Base-by-base conservation (phyloP, 2,113 vertebrate species). In the Esox niger region DNA sequence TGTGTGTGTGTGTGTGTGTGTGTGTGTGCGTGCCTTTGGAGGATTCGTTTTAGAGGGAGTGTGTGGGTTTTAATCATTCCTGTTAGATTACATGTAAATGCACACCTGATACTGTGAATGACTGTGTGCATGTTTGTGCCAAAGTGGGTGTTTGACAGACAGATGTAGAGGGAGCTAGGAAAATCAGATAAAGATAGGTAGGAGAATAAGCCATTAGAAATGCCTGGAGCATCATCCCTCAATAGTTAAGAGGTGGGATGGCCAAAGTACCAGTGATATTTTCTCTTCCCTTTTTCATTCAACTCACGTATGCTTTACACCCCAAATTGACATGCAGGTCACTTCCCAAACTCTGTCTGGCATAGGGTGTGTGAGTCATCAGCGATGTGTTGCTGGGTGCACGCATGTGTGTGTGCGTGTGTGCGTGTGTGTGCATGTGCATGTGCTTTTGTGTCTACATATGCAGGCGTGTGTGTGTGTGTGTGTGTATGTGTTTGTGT, bases 401-500 rank as follows among this genome's bases (percentile, higher is more conserved):
- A n/a, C n/a, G n/a, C n/a, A 17, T 64, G 35, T 27, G n/a, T 47
- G 46, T 57, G 54, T 56, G 25, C 17, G 38, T 55, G 58, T 74
- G 58, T 56, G 57, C 43, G 13, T 61, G 67, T 63, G 25, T 56
- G 11, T 46, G 64, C 49, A 49, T 56, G 52, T 26, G 66, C 58
- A 56, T 46, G 33, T 26, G 23, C n/a, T n/a, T n/a, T n/a, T 27
- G 23, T 59, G 33, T 46, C 43, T 61, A 29, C 35, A 68, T n/a
- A n/a, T n/a, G n/a, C n/a, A n/a, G n/a, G n/a, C n/a, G n/a, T n/a
- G n/a, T n/a, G n/a, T 29, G 56, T 66, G 62, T 70, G 62, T 60
- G 58, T 66, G 62, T 62, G 29, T 29, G n/a, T 65, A 63, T 56
- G 62, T 62, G 59, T 58, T 32, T 66, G 55, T 65, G 20, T 30